A percentile compares a stretch with the other conserved stretches of the same genome.
Evolutionary conservation across 2,797 vertebrate genomes (phyloP).

Genomic region (Hydrocynus forskahlii): DNA sequence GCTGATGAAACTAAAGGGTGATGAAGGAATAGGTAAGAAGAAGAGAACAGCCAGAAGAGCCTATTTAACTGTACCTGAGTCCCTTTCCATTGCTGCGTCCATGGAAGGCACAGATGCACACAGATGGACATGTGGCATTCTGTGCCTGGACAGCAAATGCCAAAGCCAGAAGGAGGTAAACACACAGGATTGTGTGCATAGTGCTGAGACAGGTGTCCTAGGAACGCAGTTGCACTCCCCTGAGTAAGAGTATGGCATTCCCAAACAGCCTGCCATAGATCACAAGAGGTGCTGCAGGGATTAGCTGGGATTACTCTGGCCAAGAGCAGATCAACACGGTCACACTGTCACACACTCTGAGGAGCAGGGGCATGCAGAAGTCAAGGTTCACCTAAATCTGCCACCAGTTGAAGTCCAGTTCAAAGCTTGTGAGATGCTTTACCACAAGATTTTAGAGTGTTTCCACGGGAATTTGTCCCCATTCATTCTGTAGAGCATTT

Average conservation of each 20-base stretch:
- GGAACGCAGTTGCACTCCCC: conserved; percentile 31
- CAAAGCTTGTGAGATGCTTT: background rate
- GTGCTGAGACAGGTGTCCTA: conserved; percentile 44
- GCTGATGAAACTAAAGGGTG: background rate
- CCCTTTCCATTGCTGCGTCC: conserved; percentile 76
- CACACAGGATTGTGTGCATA: conserved; percentile 77
- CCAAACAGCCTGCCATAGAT: conserved; percentile 53
- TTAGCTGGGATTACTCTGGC: conserved; percentile 74
- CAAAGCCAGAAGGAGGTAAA: conserved; percentile 74
- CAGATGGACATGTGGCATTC: conserved; percentile 79
- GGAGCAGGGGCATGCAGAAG: background rate
- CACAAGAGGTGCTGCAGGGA: conserved; percentile 68
- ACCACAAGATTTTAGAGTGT: background rate
- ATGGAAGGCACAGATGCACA: conserved; percentile 82
- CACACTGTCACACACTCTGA: conserved; percentile 2
- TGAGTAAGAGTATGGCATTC: conserved; percentile 48
- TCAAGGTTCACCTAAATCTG: background rate
- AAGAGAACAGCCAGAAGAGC: conserved; percentile 14
- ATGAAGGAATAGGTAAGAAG: background rate
- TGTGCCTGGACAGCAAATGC: conserved; percentile 57
- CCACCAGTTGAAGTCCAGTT: background rate
- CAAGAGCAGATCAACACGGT: conserved; percentile 53
- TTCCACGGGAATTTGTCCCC: background rate
- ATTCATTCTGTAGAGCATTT: too few species aligned
- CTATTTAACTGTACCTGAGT: conserved; percentile 77